Conservation (phyloP, 2,797 vertebrate species). For the Megalops cyprinoides region DNA sequence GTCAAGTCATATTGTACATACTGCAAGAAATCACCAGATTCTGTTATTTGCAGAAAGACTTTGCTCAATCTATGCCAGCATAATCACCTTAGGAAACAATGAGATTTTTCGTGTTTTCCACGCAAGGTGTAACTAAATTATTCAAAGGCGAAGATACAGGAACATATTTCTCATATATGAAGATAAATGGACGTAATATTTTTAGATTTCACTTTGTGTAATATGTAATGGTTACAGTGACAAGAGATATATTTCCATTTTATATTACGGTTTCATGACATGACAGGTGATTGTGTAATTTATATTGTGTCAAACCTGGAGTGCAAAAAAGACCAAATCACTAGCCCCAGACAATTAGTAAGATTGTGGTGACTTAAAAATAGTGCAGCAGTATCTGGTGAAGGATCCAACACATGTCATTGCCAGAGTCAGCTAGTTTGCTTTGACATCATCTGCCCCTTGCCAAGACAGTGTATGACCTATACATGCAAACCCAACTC, state of each 20-base stretch:
- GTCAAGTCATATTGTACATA: background rate
- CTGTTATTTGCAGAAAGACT: background rate
- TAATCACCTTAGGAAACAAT: background rate
- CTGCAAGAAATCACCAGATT: background rate
- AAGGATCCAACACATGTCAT: slow-evolving; percentile 24
- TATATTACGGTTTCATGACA: too few relatives aligned
- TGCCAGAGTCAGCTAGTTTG: slow-evolving; percentile 26
- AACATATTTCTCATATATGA: background rate
- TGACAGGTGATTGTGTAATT: too few relatives aligned
- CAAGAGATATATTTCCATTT: too few relatives aligned
- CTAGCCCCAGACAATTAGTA: slow-evolving; percentile 35
- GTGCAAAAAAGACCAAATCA: slow-evolving; percentile 27
- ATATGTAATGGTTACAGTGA: slow-evolving; percentile 18
- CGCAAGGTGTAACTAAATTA: background rate
- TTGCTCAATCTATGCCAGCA: background rate
- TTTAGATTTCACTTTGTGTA: slow-evolving; percentile 53
- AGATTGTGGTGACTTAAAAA: slow-evolving; percentile 1
- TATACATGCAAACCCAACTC: too few relatives aligned
- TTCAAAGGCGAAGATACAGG: background rate
- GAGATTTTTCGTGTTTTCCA: background rate
- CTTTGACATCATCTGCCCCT: background rate
- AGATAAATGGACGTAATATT: slow-evolving; percentile 5
- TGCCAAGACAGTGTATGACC: slow-evolving; percentile 54
- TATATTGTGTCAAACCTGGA: too few relatives aligned
- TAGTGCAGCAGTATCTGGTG: too few relatives aligned